Evolutionary conservation across 92 coral and sea anemone species (phyloP), one percentile per base, ranked within the genome.

Genomic region (Phenganax marumi): DNA sequence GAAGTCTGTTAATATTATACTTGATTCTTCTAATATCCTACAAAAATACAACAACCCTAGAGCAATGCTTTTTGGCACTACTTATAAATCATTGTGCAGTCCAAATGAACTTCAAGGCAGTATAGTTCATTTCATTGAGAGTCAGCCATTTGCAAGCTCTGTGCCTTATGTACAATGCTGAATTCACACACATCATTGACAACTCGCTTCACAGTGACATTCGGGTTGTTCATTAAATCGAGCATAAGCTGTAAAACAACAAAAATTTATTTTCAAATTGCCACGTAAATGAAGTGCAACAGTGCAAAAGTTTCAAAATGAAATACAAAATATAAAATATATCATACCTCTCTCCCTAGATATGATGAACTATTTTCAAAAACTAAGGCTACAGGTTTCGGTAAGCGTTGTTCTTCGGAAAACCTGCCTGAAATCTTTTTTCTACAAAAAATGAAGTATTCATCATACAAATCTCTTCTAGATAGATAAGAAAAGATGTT

Each of bases 291-390:
- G 25, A 33, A 10, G 51, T 22, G 7, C 14, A 24, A 57, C 12
- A 3, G 5, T 23, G 0, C 25, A 24, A 5, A 46, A 7, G 3
- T 12, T 8, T 14, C 7, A 61, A 1, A 25, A 12, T 68, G 26
- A 46, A 25, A 68, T 65, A 12, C 17, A 23, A 18, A 48, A 24
- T 7, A n/a, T 21, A 23, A 17, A 23, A 51, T 22, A 26, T 0
- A 16, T 85, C 90, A 79, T 80, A 94, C 97, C 92, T 94, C 97
- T 84, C 85, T 89, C 8, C 97, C 97, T 51, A 94, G 86, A 50
- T 89, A 94, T 5, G 97, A 94, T 50, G 88, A 87, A n/a, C 88
- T 82, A 50, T 82, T 91, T 81, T 94, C 98, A 89, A 94, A 94
- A 43, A 92, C 68, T 52, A 94, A 76, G 7, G 88, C 89, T 60